These are phyloP conservation scores for Chlorocebus sabaeus DNA, from an alignment of 2,113 vertebrate species.

Conservation along the genomic window DNA sequence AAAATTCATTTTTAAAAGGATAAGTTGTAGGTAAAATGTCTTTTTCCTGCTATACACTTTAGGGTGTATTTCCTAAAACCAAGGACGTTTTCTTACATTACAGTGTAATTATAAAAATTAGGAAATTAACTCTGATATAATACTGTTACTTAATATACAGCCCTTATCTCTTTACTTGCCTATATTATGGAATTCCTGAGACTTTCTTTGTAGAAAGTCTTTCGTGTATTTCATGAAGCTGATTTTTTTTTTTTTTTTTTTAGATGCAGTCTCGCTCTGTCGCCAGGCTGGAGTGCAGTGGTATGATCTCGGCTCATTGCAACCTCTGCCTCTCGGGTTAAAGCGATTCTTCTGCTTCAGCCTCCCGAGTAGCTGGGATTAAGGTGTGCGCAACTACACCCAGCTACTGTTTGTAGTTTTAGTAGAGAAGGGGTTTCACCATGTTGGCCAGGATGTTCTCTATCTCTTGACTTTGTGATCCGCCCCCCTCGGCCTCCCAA, in stretches of 20 bases:
- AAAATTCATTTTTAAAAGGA: background rate
- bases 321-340: too few species aligned
- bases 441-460: too few species aligned
- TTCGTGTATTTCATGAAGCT: background rate
- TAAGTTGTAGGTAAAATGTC: background rate
- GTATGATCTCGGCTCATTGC: too few species aligned
- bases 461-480: too few species aligned
- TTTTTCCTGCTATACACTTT: background rate
- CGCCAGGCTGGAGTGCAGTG: too few species aligned
- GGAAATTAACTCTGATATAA: background rate
- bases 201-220: background rate
- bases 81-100: background rate
- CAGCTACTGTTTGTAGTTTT: too few species aligned
- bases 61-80: slow-evolving; percentile 5
- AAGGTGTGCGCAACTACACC: too few species aligned
- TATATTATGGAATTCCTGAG: background rate
- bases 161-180: background rate
- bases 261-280: too few species aligned
- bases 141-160: too few species aligned
- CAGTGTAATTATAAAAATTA: slow-evolving; percentile 9
- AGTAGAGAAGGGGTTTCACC: too few species aligned
- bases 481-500: accelerated
- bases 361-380: too few species aligned
- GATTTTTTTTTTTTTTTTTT: background rate
- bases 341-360: too few species aligned